A percentile compares a stretch with the other conserved stretches of the same genome.
Evolutionary conservation across 92 coral and sea anemone genomes (phyloP).

Genomic region (Phenganax stokvisi): DNA sequence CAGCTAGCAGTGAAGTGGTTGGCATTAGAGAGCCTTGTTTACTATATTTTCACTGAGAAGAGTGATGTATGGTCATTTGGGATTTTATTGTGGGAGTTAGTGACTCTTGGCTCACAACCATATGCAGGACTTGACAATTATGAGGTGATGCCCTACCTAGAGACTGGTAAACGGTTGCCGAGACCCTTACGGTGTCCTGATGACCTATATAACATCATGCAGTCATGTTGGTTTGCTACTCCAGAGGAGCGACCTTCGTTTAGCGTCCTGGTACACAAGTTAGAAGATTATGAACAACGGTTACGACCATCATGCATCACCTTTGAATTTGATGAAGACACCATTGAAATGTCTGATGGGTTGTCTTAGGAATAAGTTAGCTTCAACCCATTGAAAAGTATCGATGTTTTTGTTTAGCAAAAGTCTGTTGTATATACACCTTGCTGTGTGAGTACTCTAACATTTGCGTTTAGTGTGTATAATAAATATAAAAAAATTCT

Average conservation of each 20-base stretch:
- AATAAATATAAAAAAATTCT: not conserved
- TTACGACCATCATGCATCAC: constrained; percentile 31
- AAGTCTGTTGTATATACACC: not conserved
- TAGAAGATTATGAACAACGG: constrained; percentile 32
- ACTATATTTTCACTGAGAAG: constrained; percentile 36
- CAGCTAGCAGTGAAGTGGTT: constrained; percentile 38
- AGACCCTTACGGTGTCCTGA: constrained; percentile 39
- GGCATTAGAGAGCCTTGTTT: constrained; percentile 29
- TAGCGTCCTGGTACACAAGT: constrained; percentile 29
- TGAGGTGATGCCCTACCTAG: constrained; percentile 27
- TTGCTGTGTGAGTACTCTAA: not conserved
- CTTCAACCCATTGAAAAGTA: too few relatives aligned
- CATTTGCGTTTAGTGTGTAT: not conserved
- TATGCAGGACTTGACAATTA: constrained; percentile 41
- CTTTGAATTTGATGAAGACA: constrained; percentile 39
- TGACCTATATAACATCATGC: constrained; percentile 30
- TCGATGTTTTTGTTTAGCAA: not conserved
- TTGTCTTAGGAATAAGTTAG: constrained; percentile 13
- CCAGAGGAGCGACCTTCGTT: constrained; percentile 33
- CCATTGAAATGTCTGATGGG: constrained; percentile 36
- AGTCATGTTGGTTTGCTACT: constrained; percentile 15
- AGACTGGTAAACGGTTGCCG: constrained; percentile 21
- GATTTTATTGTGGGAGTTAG: constrained; percentile 36
- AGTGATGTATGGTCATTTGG: constrained; percentile 40
- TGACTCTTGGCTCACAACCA: constrained; percentile 36